Evolutionary conservation across 2,113 vertebrate species (phyloP).

Genomic region (Paradoxurus hermaphroditus): DNA sequence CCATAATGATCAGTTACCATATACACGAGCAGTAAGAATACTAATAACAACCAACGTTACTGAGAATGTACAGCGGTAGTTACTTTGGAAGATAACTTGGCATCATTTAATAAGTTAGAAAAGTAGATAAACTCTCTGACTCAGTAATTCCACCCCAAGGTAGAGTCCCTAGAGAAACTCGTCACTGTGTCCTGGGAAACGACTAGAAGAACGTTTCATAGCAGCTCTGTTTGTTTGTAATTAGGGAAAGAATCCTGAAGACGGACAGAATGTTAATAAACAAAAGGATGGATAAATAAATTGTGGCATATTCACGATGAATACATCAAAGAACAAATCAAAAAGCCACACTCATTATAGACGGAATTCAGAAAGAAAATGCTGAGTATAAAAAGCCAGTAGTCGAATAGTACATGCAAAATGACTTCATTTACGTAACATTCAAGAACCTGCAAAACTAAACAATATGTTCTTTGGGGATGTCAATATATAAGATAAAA

Average conservation of each 20-base stretch:
- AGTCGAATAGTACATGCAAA: not conserved
- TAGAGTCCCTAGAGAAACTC: not conserved
- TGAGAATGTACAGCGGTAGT: not conserved
- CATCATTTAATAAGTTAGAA: not conserved
- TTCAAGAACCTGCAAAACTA: not conserved
- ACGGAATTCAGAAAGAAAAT: constrained; percentile 15
- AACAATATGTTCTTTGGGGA: not conserved
- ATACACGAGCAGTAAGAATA: not conserved
- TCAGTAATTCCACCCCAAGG: not conserved
- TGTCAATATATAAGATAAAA: not conserved
- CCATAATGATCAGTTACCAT: not conserved
- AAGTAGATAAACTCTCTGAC: not conserved
- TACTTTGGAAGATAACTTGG: not conserved
- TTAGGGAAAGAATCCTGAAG: not conserved
- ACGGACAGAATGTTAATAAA: constrained; percentile 33
- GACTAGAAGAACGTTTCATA: not conserved
- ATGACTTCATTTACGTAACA: not conserved
- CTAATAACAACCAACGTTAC: not conserved
- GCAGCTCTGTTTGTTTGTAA: not conserved
- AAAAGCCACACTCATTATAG: not conserved
- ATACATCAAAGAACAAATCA: not conserved
- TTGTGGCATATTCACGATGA: not conserved
- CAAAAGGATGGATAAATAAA: constrained; percentile 1
- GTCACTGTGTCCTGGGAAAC: not conserved
- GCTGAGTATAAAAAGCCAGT: not conserved